phyloP scores from a whole-genome alignment of 2,113 vertebrate species.

The Oncorhynchus gorbuscha region DNA sequence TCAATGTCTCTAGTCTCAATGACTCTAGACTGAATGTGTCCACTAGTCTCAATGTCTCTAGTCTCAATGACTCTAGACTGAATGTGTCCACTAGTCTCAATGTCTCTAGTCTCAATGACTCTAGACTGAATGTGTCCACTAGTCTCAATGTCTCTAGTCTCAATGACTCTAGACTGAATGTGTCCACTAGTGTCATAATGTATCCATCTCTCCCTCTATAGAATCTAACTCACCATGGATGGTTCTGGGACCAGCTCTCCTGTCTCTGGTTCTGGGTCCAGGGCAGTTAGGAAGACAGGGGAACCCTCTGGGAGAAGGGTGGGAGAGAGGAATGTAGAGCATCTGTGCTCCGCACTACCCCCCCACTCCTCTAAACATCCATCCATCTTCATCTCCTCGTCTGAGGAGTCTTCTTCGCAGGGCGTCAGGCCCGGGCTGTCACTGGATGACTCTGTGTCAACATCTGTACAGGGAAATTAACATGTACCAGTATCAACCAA shows the following conservation, averaged over 20 bases:
- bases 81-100: too few species aligned
- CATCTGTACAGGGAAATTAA: constrained; percentile 37
- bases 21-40: too few species aligned
- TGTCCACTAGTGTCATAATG: too few species aligned
- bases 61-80: too few species aligned
- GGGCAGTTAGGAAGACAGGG: not conserved
- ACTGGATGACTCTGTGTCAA: constrained; percentile 57
- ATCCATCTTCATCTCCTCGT: constrained; percentile 47
- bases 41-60: too few species aligned
- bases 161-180: too few species aligned
- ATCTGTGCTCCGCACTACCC: constrained; percentile 26
- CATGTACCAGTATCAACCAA: too few species aligned
- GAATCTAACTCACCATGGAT: constrained; percentile 48
- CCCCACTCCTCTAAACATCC: constrained; percentile 17
- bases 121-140: too few species aligned
- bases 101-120: too few species aligned
- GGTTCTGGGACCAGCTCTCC: constrained; percentile 39
- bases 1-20: too few species aligned
- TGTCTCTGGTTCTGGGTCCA: constrained; percentile 24
- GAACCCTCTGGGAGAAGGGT: not conserved
- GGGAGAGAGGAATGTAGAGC: not conserved
- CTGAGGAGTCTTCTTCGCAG: constrained; percentile 53
- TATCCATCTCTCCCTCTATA: too few species aligned
- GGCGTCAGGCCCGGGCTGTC: constrained; percentile 47
- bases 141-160: too few species aligned